phyloP scores from a whole-genome alignment of 2,797 vertebrate genomes.

The Gastrophryne carolinensis region DNA sequence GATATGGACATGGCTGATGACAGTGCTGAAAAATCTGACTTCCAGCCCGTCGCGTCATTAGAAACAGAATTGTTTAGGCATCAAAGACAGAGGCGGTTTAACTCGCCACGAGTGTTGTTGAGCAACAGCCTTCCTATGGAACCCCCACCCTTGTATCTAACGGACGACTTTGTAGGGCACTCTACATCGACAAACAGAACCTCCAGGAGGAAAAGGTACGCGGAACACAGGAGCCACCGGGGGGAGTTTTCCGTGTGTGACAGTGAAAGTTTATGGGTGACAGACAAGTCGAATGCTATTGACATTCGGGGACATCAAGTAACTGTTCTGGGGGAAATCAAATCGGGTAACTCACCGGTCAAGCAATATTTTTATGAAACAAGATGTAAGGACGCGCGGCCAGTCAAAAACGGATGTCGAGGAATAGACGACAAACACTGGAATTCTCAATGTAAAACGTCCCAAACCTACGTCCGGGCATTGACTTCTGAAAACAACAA shows the following conservation, averaged over 20 bases:
- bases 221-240: slow-evolving; percentile 86
- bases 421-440: slow-evolving; percentile 98
- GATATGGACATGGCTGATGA: slow-evolving; percentile 57
- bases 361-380: slow-evolving; percentile 98
- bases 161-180: slow-evolving; percentile 81
- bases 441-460: slow-evolving; percentile 98
- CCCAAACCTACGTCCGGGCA: slow-evolving; percentile 90
- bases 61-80: slow-evolving; percentile 83
- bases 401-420: slow-evolving; percentile 83
- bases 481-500: slow-evolving; percentile 82
- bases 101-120: slow-evolving; percentile 88
- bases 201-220: slow-evolving; percentile 79
- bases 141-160: slow-evolving; percentile 86
- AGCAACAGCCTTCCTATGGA: slow-evolving; percentile 85
- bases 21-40: slow-evolving; percentile 64
- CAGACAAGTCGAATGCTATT: slow-evolving; percentile 85
- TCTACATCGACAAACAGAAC: slow-evolving; percentile 77
- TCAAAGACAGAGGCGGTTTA: slow-evolving; percentile 89
- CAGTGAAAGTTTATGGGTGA: slow-evolving; percentile 92
- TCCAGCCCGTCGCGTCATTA: slow-evolving; percentile 75
- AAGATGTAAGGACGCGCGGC: slow-evolving; percentile 78
- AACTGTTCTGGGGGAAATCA: slow-evolving; percentile 84
- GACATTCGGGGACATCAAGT: slow-evolving; percentile 83
- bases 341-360: slow-evolving; percentile 76
- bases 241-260: slow-evolving; percentile 96